Evolutionary conservation across 2,888 invertebrate genomes (phyloP), one percentile per base, ranked within the genome.

Genomic region (Axea sp.): DNA sequence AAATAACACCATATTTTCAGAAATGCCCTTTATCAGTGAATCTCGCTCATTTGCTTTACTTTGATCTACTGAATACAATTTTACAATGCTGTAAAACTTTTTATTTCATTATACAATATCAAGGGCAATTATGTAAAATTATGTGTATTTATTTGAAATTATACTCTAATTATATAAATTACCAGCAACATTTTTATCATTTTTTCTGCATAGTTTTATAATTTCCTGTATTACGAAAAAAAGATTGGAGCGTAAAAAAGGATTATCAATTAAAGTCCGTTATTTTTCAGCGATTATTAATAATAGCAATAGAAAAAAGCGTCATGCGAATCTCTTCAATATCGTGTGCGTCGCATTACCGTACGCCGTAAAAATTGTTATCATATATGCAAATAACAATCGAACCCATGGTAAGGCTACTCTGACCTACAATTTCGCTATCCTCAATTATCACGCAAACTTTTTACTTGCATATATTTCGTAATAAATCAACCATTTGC

Each of bases 81-180:
- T 67, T 55, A 57, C 31, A 49, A 28, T 37, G 37, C 26, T 26
- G 37, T 59, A 59, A 57, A 68, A 57, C 55, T 37, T 53, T 43
- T 53, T 51, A 1, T 19, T 24, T 28, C 26, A 65, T 65, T 65
- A 53, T 28, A 15, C 24, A 65, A 65, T 43, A 43, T 41, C 9
- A 12, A 12, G 11, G 37, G 47, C 55, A 67, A 55, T 55, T 45
- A 55, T 55, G 47, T 47, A 31, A 22, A 67, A 55, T 67, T 67
- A 67, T 39, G 51, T 30, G 47, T 55, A 49, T 51, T 68, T 57
- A 68, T 37, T 45, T 60, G 59, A 60, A 69, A 69, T 55, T 69
- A 53, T 45, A 33, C 45, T 51, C 35, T 31, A 59, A 68, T 68
- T 59, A 60, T 59, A 51, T 33, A 22, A 59, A 68, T 51, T 68